phyloP scores from a whole-genome alignment of 2,797 vertebrate species.

The Acipenser ruthenus region DNA sequence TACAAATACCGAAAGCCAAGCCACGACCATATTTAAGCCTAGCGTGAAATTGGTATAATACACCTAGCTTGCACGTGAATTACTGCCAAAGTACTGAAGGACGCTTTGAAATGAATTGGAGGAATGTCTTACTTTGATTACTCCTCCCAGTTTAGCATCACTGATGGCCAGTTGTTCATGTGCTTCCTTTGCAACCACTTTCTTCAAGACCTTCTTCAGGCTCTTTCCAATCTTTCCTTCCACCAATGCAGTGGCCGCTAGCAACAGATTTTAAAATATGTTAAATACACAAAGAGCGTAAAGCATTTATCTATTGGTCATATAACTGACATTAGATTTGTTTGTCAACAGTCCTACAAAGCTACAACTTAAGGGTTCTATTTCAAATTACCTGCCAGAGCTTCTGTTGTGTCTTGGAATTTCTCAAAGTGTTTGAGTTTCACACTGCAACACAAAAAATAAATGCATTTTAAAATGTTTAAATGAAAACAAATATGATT shows the following conservation, averaged over 20 bases:
- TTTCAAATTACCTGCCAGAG: conserved; percentile 76
- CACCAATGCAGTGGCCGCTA: conserved; percentile 89
- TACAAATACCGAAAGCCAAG: no score
- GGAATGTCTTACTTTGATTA: conserved; percentile 78
- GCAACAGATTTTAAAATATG: not conserved
- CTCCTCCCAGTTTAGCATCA: conserved; percentile 89
- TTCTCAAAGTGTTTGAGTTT: conserved; percentile 98
- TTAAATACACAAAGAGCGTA: not conserved
- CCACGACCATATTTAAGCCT: no score
- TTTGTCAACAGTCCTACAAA: no score
- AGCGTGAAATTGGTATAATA: no score
- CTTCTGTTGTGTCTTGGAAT: conserved; percentile 96
- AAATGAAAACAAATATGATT: no score
- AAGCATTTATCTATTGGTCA: not conserved
- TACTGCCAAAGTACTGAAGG: no score
- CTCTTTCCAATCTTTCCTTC: conserved; percentile 96
- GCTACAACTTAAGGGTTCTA: no score
- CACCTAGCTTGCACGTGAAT: no score
- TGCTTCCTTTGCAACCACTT: conserved; percentile 90
- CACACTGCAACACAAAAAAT: conserved; percentile 55
- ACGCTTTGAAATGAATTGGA: no score
- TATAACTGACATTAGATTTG: no score
- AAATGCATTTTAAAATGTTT: not conserved
- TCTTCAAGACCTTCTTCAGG: conserved; percentile 91
- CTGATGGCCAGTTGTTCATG: conserved; percentile 93